A percentile compares a stretch with the other conserved stretches of the same genome.
Evolutionary conservation across 2,113 vertebrate species (phyloP).

Genomic region (Pachyramphus minor): DNA sequence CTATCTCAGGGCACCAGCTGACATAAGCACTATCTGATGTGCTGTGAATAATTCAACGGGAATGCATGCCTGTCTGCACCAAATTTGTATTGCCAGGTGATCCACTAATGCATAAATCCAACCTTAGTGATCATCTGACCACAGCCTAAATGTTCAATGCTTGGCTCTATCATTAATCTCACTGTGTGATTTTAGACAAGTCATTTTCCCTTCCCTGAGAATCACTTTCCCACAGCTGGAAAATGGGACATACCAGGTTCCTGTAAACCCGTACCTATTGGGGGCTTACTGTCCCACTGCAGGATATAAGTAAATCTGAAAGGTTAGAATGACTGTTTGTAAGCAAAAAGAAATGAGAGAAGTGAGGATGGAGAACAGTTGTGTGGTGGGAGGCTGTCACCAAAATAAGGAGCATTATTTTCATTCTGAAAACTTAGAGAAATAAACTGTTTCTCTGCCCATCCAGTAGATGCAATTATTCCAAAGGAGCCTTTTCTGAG

Average conservation of each 20-base stretch:
- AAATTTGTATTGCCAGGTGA: slow-evolving; percentile 33
- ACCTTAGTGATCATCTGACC: slow-evolving; percentile 26
- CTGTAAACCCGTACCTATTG: not conserved
- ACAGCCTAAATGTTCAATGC: not conserved
- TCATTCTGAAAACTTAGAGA: not conserved
- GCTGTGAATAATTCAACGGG: slow-evolving; percentile 18
- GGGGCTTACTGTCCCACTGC: not conserved
- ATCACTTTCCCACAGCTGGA: slow-evolving; percentile 13
- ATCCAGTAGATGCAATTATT: not conserved
- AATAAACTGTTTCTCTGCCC: not conserved
- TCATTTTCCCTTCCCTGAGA: slow-evolving; percentile 22
- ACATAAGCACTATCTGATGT: not conserved
- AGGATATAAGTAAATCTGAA: not conserved
- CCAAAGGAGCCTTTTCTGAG: not conserved
- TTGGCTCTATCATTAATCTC: slow-evolving; percentile 20
- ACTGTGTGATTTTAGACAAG: slow-evolving; percentile 18
- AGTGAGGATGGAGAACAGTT: not conserved
- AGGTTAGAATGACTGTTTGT: not conserved
- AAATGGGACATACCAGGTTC: not conserved
- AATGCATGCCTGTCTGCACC: not conserved
- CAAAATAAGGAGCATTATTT: not conserved
- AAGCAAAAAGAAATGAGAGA: not conserved
- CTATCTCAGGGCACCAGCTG: not conserved
- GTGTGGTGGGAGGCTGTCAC: not conserved
- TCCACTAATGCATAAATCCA: slow-evolving; percentile 22